Evolutionary conservation across 2,113 vertebrate genomes (phyloP).

Genomic region (Typhlomys cinereus): DNA sequence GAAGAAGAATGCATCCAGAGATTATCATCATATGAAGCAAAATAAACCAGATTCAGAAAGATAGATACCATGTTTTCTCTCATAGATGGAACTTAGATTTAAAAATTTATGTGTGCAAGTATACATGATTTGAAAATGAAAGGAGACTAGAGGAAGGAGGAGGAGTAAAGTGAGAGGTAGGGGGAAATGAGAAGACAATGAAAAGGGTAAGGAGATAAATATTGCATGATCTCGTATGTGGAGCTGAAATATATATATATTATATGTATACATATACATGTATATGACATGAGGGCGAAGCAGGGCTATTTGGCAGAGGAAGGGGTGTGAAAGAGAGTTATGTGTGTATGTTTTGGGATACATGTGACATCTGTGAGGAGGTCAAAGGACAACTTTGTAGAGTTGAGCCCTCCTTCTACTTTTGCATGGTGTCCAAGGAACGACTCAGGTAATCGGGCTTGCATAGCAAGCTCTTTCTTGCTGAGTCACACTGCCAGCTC

Average conservation of each 20-base stretch:
- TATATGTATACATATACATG: not conserved
- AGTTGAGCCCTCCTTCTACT: no score
- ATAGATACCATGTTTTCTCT: not conserved
- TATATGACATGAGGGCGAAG: not conserved
- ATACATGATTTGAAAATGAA: not conserved
- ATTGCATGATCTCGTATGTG: not conserved
- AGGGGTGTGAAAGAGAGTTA: not conserved
- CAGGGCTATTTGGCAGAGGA: not conserved
- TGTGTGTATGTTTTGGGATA: no score
- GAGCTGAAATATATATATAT: not conserved
- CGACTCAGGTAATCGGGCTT: no score
- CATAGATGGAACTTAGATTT: not conserved
- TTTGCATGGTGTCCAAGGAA: no score
- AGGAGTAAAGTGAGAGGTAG: no score
- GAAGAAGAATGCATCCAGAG: no score
- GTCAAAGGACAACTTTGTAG: not conserved
- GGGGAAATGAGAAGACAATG: no score
- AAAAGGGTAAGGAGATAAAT: not conserved
- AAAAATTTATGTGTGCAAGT: not conserved
- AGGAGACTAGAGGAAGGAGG: not conserved
- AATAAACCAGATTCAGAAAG: not conserved
- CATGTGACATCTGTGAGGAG: not conserved
- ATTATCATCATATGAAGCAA: no score
- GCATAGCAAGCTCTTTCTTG: no score
- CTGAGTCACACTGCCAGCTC: not conserved